These are phyloP conservation scores for Cerastis leucographa DNA, from an alignment of 2,888 invertebrate genomes.

Conservation along the genomic window DNA sequence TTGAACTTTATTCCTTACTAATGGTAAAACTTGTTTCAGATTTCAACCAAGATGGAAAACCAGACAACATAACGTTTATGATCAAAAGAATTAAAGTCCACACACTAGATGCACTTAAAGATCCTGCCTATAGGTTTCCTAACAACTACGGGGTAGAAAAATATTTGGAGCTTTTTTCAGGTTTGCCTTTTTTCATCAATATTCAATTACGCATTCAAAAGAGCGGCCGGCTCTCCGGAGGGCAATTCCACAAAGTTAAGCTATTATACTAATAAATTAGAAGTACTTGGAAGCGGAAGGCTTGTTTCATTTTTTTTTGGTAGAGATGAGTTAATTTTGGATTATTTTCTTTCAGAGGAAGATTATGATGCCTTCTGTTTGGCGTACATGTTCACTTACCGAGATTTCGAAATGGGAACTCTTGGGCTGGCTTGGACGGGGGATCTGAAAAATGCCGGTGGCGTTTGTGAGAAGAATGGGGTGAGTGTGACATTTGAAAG, in stretches of 20 bases:
- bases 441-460: constrained; percentile 98
- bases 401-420: constrained; percentile 98
- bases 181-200: constrained; percentile 83
- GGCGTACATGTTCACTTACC: constrained; percentile 99
- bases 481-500: constrained; percentile 87
- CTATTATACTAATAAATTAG: constrained; percentile 73
- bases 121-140: constrained; percentile 96
- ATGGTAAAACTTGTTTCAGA: constrained; percentile 89
- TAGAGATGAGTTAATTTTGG: constrained; percentile 38
- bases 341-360: constrained; percentile 93
- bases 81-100: constrained; percentile 98
- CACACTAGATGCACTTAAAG: constrained; percentile 95
- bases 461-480: constrained; percentile 99
- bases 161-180: constrained; percentile 99
- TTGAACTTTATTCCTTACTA: constrained; percentile 30
- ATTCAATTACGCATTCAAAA: constrained; percentile 68
- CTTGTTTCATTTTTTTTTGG: constrained; percentile 59
- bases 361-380: constrained; percentile 99
- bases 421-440: constrained; percentile 99
- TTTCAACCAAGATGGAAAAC: constrained; percentile 97
- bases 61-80: constrained; percentile 98
- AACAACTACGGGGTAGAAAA: constrained; percentile 99
- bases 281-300: constrained; percentile 60
- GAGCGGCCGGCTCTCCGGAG: constrained; percentile 63
- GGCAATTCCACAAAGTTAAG: constrained; percentile 65